Conservation (phyloP, 1,140 invertebrate genomes). For the Philaenus spumarius region DNA sequence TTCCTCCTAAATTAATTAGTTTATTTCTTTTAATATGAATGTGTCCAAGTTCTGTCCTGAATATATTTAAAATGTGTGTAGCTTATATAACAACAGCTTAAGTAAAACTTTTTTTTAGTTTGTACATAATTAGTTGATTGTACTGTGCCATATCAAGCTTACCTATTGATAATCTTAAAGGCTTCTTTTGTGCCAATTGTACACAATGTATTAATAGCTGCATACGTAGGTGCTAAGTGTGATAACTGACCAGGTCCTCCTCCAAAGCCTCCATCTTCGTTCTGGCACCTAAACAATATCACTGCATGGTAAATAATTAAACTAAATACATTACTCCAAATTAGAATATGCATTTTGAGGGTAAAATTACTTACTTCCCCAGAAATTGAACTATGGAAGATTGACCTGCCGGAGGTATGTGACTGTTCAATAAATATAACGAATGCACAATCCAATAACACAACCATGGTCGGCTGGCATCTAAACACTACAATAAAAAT, state of each 20-base stretch:
- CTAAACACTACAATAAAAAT: constrained; percentile 56
- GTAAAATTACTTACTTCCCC: constrained; percentile 38
- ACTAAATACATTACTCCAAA: no score
- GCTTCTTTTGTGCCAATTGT: constrained; percentile 84
- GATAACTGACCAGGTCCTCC: constrained; percentile 87
- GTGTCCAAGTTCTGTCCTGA: no score
- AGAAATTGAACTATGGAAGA: constrained; percentile 62
- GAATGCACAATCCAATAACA: constrained; percentile 94
- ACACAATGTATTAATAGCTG: constrained; percentile 87
- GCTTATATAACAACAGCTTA: no score
- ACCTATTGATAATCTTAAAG: constrained; percentile 80
- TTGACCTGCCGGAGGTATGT: constrained; percentile 58
- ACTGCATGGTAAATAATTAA: background rate
- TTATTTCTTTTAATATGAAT: no score
- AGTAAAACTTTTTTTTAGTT: no score
- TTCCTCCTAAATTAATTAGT: no score
- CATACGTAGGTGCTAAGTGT: constrained; percentile 95
- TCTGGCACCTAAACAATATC: constrained; percentile 58
- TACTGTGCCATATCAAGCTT: no score
- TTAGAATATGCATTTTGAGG: no score
- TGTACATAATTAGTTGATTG: no score
- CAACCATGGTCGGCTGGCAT: constrained; percentile 92
- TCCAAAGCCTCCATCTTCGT: constrained; percentile 80
- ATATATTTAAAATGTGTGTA: no score
- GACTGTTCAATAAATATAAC: constrained; percentile 70